A percentile compares a stretch with the other conserved stretches of the same genome.
phyloP scores from a whole-genome alignment of 2,797 vertebrate genomes.

The Hirundo rustica region DNA sequence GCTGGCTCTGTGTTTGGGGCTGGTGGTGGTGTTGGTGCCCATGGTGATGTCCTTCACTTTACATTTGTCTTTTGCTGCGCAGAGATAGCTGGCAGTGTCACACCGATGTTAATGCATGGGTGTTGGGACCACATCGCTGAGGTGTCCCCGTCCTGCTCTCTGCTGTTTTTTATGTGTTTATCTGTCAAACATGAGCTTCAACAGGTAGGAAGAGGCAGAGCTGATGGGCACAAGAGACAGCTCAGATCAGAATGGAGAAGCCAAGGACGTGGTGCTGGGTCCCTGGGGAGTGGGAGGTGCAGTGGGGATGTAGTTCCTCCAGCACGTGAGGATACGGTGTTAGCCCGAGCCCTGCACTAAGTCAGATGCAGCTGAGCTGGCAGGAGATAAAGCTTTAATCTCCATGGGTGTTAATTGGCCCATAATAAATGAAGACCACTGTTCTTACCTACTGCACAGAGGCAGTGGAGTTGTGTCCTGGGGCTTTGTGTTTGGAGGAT shows the following conservation, averaged over 20 bases:
- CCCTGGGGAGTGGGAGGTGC: accelerated
- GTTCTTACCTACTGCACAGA: neutral
- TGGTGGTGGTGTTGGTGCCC: neutral
- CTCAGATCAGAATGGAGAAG: neutral
- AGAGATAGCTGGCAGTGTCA: neutral
- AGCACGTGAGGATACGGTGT: accelerated
- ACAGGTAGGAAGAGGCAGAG: neutral
- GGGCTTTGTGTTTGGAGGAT: neutral
- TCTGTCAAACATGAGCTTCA: neutral
- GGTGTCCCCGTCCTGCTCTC: neutral
- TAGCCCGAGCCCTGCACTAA: neutral
- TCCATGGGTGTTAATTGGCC: neutral
- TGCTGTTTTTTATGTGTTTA: neutral
- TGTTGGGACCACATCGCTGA: neutral
- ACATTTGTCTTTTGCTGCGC: neutral
- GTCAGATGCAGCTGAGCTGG: neutral
- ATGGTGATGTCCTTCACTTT: neutral
- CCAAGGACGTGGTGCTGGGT: neutral
- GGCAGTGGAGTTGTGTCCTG: neutral
- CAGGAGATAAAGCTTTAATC: constrained; percentile 18
- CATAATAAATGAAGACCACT: neutral
- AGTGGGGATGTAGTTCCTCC: neutral
- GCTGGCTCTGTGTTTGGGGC: neutral
- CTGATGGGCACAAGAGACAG: neutral
- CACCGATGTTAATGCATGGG: neutral